A percentile compares a stretch with the other conserved stretches of the same genome.
Evolutionary conservation across 2,113 vertebrate genomes (phyloP).

Genomic region (Axis porcinus): DNA sequence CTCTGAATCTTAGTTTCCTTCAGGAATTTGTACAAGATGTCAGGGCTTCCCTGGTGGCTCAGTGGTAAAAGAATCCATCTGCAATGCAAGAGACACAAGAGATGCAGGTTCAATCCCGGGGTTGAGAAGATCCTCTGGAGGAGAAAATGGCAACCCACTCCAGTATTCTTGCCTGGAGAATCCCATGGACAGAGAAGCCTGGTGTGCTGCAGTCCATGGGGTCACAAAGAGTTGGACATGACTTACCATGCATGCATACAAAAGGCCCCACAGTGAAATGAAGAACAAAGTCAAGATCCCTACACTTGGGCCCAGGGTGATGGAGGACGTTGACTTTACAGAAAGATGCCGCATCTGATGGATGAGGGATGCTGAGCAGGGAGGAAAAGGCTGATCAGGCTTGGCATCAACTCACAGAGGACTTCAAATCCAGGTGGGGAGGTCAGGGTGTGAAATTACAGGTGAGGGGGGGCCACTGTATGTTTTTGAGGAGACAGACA

Average conservation of each 20-base stretch:
- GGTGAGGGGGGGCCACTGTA: too few species aligned
- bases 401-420: background rate
- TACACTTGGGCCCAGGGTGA: background rate
- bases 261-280: background rate
- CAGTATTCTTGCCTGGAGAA: background rate
- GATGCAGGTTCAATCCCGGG: background rate
- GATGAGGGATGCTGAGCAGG: background rate
- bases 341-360: background rate
- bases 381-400: background rate
- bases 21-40: background rate
- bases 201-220: background rate
- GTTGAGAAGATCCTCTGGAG: background rate
- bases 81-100: background rate
- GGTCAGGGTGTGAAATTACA: too few species aligned
- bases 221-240: background rate
- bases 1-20: background rate
- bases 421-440: background rate
- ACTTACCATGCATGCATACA: background rate
- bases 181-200: background rate
- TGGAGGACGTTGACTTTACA: background rate
- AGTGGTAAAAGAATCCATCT: accelerated
- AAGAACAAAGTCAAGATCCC: too few species aligned
- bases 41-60: background rate
- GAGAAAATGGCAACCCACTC: background rate
- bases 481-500: background rate